Percentiles rank a stretch among this genome's conserved stretches.
Conservation (phyloP, 2,888 invertebrate genomes). For the Exephanes ischioxanthus region DNA sequence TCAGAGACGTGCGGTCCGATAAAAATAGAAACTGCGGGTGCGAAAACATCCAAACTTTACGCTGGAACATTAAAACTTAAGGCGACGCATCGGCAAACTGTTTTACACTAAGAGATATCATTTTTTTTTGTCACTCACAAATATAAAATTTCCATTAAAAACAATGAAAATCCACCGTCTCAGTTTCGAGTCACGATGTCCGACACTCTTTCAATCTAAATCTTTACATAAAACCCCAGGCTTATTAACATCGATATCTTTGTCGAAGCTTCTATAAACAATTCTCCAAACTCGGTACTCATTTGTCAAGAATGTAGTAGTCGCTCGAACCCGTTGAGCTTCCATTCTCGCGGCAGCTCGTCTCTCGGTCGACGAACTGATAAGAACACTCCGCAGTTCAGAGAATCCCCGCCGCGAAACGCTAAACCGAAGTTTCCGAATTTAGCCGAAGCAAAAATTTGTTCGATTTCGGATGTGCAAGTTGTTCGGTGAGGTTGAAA, state of each 20-base stretch:
- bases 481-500: slow-evolving; percentile 97
- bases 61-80: neutral
- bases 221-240: neutral
- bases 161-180: neutral
- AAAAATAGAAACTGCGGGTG: neutral
- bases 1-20: neutral
- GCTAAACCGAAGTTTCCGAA: slow-evolving; percentile 98
- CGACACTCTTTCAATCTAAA: neutral
- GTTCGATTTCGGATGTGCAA: slow-evolving; percentile 97
- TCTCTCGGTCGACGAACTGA: neutral
- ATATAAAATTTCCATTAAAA: too few species aligned
- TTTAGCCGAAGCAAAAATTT: slow-evolving; percentile 97
- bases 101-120: neutral
- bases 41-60: neutral
- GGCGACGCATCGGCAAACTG: neutral
- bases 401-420: neutral
- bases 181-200: neutral
- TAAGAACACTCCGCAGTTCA: slow-evolving; percentile 3
- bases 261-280: slow-evolving; percentile 1
- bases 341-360: neutral
- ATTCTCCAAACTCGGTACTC: neutral
- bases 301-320: slow-evolving; percentile 6
- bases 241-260: neutral
- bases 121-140: too few species aligned
- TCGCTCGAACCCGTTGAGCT: neutral